Evolutionary conservation across 2,888 invertebrate genomes (phyloP).

Genomic region (Chymomyza procnemis): DNA sequence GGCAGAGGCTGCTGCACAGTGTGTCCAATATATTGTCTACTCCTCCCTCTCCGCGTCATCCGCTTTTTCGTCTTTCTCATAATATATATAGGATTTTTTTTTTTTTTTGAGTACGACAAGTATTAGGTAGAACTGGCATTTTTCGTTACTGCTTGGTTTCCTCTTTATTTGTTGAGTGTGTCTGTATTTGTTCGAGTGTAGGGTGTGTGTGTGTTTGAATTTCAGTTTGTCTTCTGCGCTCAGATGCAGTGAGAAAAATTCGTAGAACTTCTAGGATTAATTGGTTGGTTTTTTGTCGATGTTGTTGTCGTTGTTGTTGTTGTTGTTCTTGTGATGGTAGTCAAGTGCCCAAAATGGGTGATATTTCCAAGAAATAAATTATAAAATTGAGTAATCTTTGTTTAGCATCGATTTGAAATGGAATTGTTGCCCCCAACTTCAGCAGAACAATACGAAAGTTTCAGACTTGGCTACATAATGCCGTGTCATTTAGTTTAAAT

Average conservation of each 20-base stretch:
- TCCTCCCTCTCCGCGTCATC: too few relatives aligned
- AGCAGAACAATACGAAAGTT: neutral
- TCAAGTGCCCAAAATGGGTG: constrained; percentile 40
- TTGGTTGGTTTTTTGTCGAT: constrained; percentile 41
- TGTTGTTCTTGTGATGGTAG: too few relatives aligned
- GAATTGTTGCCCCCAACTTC: neutral
- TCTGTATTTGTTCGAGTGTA: neutral
- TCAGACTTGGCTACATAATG: neutral
- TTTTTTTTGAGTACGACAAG: neutral
- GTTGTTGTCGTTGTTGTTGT: neutral
- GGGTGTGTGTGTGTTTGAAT: constrained; percentile 4
- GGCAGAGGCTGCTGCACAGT: constrained; percentile 7
- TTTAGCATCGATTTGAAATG: constrained; percentile 12
- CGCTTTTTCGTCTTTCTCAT: neutral
- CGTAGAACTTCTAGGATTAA: constrained; percentile 68
- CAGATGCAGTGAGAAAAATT: constrained; percentile 64
- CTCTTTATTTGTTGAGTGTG: neutral
- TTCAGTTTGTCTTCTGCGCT: constrained; percentile 32
- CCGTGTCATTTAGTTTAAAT: neutral
- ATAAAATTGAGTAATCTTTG: constrained; percentile 57
- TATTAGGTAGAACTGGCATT: neutral
- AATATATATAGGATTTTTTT: neutral
- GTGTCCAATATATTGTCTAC: too few relatives aligned
- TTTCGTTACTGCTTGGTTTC: neutral
- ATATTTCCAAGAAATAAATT: constrained; percentile 59